Percentiles rank a stretch among this genome's conserved stretches.
Evolutionary conservation across 1,140 invertebrate genomes (phyloP).

Genomic region (Drosophila sturtevanti): DNA sequence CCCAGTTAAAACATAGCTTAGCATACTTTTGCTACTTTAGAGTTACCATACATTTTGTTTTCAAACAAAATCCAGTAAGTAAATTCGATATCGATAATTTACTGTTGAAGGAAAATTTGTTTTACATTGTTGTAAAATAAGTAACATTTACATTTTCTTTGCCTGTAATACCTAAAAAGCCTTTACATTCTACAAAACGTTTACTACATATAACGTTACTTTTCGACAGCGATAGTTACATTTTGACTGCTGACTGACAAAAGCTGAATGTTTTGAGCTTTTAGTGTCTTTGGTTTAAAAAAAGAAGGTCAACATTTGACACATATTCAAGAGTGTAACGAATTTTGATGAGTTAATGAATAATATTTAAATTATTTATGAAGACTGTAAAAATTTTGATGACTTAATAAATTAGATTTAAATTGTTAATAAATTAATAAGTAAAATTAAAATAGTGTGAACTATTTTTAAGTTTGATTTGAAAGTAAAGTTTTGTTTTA

Average conservation of each 20-base stretch:
- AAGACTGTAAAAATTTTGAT: too few relatives aligned
- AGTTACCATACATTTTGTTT: background rate
- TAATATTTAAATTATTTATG: too few relatives aligned
- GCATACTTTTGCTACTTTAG: constrained; percentile 1
- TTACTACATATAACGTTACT: background rate
- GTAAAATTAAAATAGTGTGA: too few relatives aligned
- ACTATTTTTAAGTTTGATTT: too few relatives aligned
- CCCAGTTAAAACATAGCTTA: background rate
- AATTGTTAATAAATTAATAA: too few relatives aligned
- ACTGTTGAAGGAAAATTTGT: background rate
- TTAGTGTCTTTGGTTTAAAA: background rate
- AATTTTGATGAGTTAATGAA: background rate
- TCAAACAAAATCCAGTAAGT: background rate
- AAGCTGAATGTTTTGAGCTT: background rate
- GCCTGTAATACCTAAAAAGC: background rate
- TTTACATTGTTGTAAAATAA: too few relatives aligned
- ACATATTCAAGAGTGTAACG: background rate
- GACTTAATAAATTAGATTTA: too few relatives aligned
- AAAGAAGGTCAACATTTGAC: background rate
- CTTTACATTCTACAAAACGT: background rate
- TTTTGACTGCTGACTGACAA: background rate
- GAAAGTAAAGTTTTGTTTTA: too few relatives aligned
- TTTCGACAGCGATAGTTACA: background rate
- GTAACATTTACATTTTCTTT: too few relatives aligned
- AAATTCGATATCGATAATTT: background rate